Conservation (phyloP, 2,797 vertebrate genomes). For the Pangasius krempfi region DNA sequence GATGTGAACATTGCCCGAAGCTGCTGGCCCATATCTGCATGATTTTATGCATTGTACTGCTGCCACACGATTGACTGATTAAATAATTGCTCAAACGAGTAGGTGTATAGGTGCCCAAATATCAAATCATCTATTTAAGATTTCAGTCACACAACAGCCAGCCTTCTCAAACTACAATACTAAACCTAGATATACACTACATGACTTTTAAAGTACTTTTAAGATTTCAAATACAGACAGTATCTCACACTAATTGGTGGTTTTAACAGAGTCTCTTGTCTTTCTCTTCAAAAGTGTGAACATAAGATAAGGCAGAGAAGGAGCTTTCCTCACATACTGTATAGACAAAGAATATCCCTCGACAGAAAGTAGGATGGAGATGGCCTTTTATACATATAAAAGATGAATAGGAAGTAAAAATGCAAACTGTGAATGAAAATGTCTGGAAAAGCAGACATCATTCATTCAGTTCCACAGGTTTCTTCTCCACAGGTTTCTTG, state of each 20-base stretch:
- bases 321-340: background rate
- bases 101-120: background rate
- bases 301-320: background rate
- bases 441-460: background rate
- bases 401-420: background rate
- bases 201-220: background rate
- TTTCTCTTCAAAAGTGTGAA: background rate
- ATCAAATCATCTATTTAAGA: background rate
- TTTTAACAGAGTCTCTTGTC: background rate
- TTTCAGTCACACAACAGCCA: conserved; percentile 9
- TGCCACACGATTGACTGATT: background rate
- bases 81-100: background rate
- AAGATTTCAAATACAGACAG: background rate
- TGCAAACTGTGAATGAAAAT: background rate
- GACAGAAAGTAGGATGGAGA: background rate
- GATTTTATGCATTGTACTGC: background rate
- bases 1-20: background rate
- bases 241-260: background rate
- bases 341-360: background rate
- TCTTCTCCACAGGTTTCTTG: background rate
- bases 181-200: background rate
- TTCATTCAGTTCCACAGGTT: background rate
- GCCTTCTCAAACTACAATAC: background rate
- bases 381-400: background rate
- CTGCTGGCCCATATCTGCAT: background rate